phyloP scores from a whole-genome alignment of 2,797 vertebrate species.

The Notolabrus celidotus region DNA sequence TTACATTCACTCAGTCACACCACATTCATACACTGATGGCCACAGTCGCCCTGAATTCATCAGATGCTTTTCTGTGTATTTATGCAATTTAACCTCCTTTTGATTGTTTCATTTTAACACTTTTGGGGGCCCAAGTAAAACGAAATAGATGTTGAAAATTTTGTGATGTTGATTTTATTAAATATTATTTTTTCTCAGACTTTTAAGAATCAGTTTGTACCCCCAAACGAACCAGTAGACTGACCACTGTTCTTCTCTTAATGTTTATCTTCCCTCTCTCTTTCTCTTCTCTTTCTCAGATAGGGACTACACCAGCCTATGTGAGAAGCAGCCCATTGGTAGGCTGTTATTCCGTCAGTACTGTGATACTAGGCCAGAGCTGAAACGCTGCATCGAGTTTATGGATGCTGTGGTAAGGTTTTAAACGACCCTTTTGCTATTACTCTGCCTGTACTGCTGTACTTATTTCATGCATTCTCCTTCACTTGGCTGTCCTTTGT shows the following conservation, averaged over 20 bases:
- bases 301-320: conserved; percentile 91
- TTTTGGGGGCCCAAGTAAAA: too few relatives aligned
- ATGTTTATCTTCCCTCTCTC: neutral
- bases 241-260: neutral
- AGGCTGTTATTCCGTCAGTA: conserved; percentile 94
- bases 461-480: neutral
- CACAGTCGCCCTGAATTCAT: too few relatives aligned
- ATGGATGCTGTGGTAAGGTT: conserved; percentile 88
- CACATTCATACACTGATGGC: too few relatives aligned
- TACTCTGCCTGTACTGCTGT: neutral
- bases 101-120: too few relatives aligned
- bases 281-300: conserved; percentile 75
- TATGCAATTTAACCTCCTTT: too few relatives aligned
- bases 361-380: conserved; percentile 89
- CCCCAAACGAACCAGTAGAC: too few relatives aligned
- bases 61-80: too few relatives aligned
- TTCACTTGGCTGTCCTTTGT: conserved; percentile 6
- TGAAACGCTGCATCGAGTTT: conserved; percentile 91
- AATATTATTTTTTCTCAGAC: too few relatives aligned
- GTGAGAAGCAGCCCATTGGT: conserved; percentile 94
- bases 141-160: too few relatives aligned
- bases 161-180: too few relatives aligned
- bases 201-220: too few relatives aligned
- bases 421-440: neutral
- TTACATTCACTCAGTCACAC: too few relatives aligned